Evolutionary conservation across 1,140 invertebrate genomes (phyloP), one percentile per base, ranked within the genome.

Genomic region (Calephelis nemesis): DNA sequence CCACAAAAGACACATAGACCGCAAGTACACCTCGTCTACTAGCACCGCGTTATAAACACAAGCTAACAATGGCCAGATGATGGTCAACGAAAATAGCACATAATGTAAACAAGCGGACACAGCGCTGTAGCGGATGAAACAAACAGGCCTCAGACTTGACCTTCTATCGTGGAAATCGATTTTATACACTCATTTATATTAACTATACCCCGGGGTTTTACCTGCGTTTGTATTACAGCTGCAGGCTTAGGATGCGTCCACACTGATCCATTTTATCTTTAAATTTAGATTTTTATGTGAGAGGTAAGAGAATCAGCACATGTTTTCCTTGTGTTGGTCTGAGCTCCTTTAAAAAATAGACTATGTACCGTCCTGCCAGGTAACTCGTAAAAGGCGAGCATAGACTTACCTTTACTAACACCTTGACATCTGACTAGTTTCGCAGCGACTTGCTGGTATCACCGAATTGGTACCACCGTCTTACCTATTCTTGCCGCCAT

Each of bases 21-120:
- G 64, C 77, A 79, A 77, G 70, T 66, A 75, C 60, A 65, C 65
- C 71, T 40, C 68, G 68, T 60, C 67, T 68, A 67, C 50, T 54
- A 74, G 69, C 74, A 74, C 74, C 71, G 73, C 75, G 74, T 75
- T 70, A 79, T 86, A 86, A 90, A 88, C 87, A 85, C 69, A 45
- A 63, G 81, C 79, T 88, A 88, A 90, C 88, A 90, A 90, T 90
- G 87, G 70, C 84, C 84, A 89, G 87, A 88, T 90, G 87, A 88
- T 86, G 82, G 81, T 85, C 85, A 81, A 74, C 83, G 75, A 85
- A 90, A 90, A 90, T 90, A 90, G 85, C 85, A 79, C 79, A 75
- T 83, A 87, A 83, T 72, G 76, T 90, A 89, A 88, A 90, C 88
- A 88, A 62, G 69, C 82, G 84, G 81, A 86, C 87, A 90, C 87